Percentiles rank a stretch among this genome's conserved stretches.
Evolutionary conservation across 2,888 invertebrate genomes (phyloP).

Genomic region (Gnatocerus cornutus): DNA sequence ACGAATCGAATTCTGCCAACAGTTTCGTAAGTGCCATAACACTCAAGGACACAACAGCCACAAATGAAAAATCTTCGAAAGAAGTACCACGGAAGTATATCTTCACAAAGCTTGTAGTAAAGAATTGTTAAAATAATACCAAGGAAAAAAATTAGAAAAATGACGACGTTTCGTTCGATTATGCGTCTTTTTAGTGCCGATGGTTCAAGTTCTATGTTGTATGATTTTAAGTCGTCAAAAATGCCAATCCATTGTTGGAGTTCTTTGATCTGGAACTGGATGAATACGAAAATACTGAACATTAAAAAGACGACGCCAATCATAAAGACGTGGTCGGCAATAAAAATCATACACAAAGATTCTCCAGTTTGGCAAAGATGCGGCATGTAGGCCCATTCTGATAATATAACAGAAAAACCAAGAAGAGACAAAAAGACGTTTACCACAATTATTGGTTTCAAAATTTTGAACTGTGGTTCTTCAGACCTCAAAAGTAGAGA

Average conservation of each 20-base stretch:
- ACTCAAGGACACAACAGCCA: neutral
- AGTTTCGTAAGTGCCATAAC: constrained; percentile 16
- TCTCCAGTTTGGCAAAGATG: constrained; percentile 4
- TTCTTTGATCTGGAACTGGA: neutral
- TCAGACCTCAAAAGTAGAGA: constrained; percentile 4
- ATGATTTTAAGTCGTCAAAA: neutral
- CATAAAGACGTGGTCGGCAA: constrained; percentile 9
- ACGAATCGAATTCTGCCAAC: constrained; percentile 3
- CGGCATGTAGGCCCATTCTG: no score
- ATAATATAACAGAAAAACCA: no score
- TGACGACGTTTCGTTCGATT: constrained; percentile 6
- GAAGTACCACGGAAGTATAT: constrained; percentile 18
- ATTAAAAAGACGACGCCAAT: neutral
- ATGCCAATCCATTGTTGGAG: constrained; percentile 2
- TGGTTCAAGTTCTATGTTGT: neutral
- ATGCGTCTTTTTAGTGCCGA: neutral
- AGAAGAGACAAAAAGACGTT: no score
- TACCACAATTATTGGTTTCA: constrained; percentile 2
- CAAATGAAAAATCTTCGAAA: constrained; percentile 7
- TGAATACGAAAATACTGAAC: neutral
- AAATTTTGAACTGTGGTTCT: constrained; percentile 7
- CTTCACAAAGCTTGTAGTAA: neutral
- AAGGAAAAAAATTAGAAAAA: neutral
- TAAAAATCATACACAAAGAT: constrained; percentile 21
- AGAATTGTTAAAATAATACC: neutral